Evolutionary conservation across 2,113 vertebrate genomes (phyloP).

Genomic region (Recurvirostra avosetta): DNA sequence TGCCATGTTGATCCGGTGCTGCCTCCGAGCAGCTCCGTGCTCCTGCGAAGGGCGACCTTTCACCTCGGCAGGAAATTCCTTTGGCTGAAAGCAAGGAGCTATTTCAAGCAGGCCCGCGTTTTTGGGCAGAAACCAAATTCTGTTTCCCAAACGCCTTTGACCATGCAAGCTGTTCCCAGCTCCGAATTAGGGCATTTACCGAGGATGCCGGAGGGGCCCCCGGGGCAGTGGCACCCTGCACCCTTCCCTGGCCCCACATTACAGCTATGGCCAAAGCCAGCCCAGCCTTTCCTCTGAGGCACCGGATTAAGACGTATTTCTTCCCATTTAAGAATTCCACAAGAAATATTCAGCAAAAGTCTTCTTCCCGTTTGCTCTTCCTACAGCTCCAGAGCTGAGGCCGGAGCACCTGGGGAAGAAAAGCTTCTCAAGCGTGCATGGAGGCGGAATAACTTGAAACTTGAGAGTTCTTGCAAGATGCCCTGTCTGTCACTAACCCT

Average conservation of each 20-base stretch:
- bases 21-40: neutral
- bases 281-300: neutral
- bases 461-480: neutral
- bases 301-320: neutral
- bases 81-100: neutral
- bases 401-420: neutral
- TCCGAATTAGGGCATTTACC: neutral
- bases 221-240: accelerated
- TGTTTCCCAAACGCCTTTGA: neutral
- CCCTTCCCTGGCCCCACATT: neutral
- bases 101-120: neutral
- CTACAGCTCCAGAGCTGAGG: neutral
- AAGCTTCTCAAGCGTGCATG: neutral
- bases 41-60: accelerated
- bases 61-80: slow-evolving; percentile 8
- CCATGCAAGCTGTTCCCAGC: neutral
- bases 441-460: neutral
- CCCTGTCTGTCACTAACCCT: accelerated
- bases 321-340: neutral
- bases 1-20: neutral
- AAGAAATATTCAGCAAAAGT: neutral
- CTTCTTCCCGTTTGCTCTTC: neutral
- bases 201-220: neutral
- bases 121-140: slow-evolving; percentile 17
- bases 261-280: neutral